Evolutionary conservation across 2,888 invertebrate species (phyloP), one percentile per base, ranked within the genome.

Genomic region (Lagria hirta): DNA sequence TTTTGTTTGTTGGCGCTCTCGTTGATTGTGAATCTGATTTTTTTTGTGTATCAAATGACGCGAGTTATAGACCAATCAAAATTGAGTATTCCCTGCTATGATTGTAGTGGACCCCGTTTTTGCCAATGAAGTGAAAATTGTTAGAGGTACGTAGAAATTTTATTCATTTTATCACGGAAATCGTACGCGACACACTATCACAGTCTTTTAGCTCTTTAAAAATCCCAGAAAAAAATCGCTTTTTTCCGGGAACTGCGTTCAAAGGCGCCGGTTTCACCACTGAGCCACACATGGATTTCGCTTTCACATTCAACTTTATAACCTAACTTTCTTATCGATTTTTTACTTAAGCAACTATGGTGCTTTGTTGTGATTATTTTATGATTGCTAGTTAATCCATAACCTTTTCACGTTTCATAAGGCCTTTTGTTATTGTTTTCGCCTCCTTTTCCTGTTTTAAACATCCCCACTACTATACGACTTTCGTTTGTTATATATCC

Each of bases 141-240:
- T 70, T 66, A 64, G 68, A 71, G 71, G 72, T 72, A 72, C 65
- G 72, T 72, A 71, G 68, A 71, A 55, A 72, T 71, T 72, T 71
- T 71, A 71, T 70, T 66, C 70, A 70, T 71, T 71, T 72, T 71
- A 71, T 66, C 63, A 61, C 64, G 69, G 69, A 71, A 69, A 65
- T 66, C 63, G 64, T 62, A 62, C 62, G 66, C 65, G 65, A 60
- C 60, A 64, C 57, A 59, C 57, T 62, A 54, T 58, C 50, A 57
- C 49, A 61, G 57, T 46, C 54, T 58, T 57, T 36, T 35, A 23
- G 42, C 37, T 4, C 44, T 22, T 26, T 23, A 57, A 61, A 62
- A 43, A 51, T 51, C 49, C 48, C 46, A 35, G 42, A 57, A 62
- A 64, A 58, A 51, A 50, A 35, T 42, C 36, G 49, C 51, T 63